phyloP scores from a whole-genome alignment of 2,113 vertebrate genomes.

The Hydrochoerus hydrochaeris region DNA sequence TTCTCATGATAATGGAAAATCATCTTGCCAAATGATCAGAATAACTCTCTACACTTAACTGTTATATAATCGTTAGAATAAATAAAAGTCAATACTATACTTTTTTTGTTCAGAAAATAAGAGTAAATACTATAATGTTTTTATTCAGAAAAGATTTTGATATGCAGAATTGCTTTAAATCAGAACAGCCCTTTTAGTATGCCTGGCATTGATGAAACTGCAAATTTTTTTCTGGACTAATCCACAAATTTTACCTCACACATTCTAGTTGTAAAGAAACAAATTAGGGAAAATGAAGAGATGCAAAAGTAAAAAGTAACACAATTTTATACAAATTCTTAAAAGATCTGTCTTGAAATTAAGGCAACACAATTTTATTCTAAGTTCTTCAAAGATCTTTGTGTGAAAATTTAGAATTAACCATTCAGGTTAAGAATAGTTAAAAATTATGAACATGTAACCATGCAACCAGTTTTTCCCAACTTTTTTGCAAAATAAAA shows the following conservation, averaged over 20 bases:
- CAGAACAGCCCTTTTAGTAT: neutral
- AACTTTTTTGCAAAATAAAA: neutral
- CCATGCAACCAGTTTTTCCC: neutral
- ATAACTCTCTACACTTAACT: neutral
- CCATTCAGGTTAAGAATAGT: neutral
- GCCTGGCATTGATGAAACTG: neutral
- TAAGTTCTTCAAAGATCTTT: neutral
- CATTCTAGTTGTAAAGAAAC: neutral
- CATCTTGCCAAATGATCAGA: neutral
- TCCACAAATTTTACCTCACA: neutral
- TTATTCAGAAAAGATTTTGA: neutral
- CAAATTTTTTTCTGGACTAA: neutral
- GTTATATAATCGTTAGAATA: neutral
- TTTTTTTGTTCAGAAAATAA: neutral
- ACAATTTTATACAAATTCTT: neutral
- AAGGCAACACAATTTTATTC: neutral
- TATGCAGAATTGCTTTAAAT: neutral
- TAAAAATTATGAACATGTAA: neutral
- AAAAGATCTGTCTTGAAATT: neutral
- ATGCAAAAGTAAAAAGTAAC: neutral
- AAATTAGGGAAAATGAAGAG: neutral
- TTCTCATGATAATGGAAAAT: neutral
- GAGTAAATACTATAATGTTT: neutral
- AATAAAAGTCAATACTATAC: neutral
- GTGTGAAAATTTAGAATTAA: neutral